Evolutionary conservation across 2,888 invertebrate species (phyloP), one percentile per base, ranked within the genome.

Genomic region (Thysanoteuthis rhombus): DNA sequence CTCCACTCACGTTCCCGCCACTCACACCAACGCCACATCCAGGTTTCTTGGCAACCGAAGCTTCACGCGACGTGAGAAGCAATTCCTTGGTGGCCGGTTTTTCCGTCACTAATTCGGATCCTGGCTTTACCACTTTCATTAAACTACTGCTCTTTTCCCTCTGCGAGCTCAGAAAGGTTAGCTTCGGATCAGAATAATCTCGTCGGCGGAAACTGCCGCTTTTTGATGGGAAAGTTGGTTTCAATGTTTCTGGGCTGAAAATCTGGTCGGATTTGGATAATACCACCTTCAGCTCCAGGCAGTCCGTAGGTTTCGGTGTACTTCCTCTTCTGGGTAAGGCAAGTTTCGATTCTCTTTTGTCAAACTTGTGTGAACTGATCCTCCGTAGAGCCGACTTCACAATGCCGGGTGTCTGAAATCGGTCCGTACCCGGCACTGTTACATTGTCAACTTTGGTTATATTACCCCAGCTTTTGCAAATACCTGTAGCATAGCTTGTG

Each of bases 301-400:
- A 39, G 32, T 92, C 92, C 36, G 92, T 92, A 6, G 92, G 42
- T 92, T 92, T 92, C 4, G 92, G 92, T n/a, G 92, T 92, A 32
- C 92, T 92, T 42, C 92, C 92, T 92, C 92, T 42, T 45, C 92
- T 92, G 40, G 92, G 92, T 92, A 92, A 92, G 92, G 92, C 92
- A 92, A 92, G 92, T 40, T 92, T 92, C 32, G 92, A 92, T 92
- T 92, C 92, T 42, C 92, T 92, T 22, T 92, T 92, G 32, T 92
- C 92, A 42, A 92, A 92, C 42, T 92, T 92, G 40, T 92, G 92
- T 22, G 92, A 92, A 92, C 92, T 92, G 12, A 92, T 92, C 22
- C 92, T 40, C 8, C 92, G 92, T n/a, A 92, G 92, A 5, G 92
- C 92, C 32, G 92, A 92, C 36, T 92, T 92, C 39, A 92, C 92